Base-by-base conservation (phyloP, 2,888 invertebrate species). In the Cheiracanthium punctorium region DNA sequence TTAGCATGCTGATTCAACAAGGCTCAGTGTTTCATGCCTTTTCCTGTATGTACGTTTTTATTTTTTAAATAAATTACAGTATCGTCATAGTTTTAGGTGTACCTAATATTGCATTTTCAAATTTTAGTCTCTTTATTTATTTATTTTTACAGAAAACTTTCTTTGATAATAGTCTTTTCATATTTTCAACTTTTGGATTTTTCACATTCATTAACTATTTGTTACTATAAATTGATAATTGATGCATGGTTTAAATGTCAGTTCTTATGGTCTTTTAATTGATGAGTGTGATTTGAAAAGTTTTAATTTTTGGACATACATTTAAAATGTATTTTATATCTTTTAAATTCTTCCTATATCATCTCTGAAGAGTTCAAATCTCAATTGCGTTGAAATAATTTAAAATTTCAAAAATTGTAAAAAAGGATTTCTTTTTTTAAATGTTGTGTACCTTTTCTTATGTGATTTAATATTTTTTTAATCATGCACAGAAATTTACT, bases 1-100 rank as follows among this genome's bases (percentile, higher is more conserved):
- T 58, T 58, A 58, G 58, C 58, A 58, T 58, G 58, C 58, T 58
- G 24, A 24, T 69, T 41, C 48, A 20, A 17, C 74, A 74, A 58
- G 74, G 74, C 74, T 76, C 69, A 58, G 48, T 71, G 58, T 58
- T 58, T 58, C 24, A 58, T 58, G 58, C 58, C 58, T 58, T 24
- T 58, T 24, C 17, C 58, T 58, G 24, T 12, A 58, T 58, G 24
- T 58, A 58, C n/a, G 12, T 24, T 24, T 58, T 5, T 24, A 24
- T 58, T 48, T 1, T 17, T 58, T 24, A 58, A 48, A n/a, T n/a
- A n/a, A n/a, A 58, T 20, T 24, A 24, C 14, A 24, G 24, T 58
- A 24, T 58, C 17, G 7, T 20, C 24, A 58, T 58, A 58, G 20
- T 58, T 58, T 58, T 58, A 24, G 5, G 24, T 58, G 20, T 58